Conservation (phyloP, 2,113 vertebrate genomes). For the Pterocles orientalis region DNA sequence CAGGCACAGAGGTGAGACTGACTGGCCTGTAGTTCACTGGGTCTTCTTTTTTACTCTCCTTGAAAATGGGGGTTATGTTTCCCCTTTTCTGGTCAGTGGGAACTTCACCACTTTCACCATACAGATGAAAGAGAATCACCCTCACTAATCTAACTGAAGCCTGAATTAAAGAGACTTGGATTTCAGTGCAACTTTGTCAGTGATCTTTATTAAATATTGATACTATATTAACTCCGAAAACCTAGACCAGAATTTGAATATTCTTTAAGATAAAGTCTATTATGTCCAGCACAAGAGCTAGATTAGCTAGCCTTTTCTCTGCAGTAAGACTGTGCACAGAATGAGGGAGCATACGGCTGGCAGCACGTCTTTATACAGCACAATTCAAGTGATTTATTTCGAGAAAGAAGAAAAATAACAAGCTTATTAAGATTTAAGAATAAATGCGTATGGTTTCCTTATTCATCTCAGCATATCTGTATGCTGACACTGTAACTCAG, state of each 20-base stretch:
- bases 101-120: too few relatives aligned
- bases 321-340: neutral
- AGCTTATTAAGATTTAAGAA: neutral
- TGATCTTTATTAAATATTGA: constrained; percentile 32
- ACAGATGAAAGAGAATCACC: neutral
- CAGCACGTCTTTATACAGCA: neutral
- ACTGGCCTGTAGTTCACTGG: too few relatives aligned
- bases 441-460: neutral
- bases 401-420: neutral
- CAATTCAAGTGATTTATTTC: neutral
- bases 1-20: too few relatives aligned
- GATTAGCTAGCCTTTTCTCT: neutral
- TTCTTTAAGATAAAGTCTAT: neutral
- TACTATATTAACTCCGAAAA: neutral
- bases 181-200: constrained; percentile 29
- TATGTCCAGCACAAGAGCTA: neutral
- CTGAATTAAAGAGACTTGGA: constrained; percentile 7
- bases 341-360: rapidly evolving
- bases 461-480: neutral
- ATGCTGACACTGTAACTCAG: rapidly evolving
- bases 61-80: too few relatives aligned
- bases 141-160: neutral
- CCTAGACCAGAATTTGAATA: neutral
- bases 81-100: too few relatives aligned
- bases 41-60: too few relatives aligned